Evolutionary conservation across 2,888 invertebrate genomes (phyloP), one percentile per base, ranked within the genome.

Genomic region (Habroteleia sp.): DNA sequence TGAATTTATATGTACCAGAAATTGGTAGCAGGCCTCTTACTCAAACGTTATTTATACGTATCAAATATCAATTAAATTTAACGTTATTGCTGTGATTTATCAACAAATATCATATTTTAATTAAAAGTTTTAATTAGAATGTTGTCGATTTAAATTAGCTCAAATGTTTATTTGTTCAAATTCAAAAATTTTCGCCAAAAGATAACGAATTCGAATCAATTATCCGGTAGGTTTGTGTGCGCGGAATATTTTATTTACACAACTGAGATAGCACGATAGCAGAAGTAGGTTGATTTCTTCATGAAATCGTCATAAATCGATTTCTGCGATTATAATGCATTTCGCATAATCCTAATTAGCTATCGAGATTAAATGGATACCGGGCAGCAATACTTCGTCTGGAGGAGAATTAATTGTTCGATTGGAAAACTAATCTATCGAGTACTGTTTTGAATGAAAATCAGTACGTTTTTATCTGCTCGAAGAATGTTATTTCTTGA

Each of bases 291-390:
- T 25, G 29, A 54, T 54, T 54, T 39, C 39, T 54, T 29, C 11
- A 10, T n/a, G 17, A 10, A n/a, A 16, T 29, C 41, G 13, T 42
- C 37, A 13, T 68, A 68, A 68, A 60, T 52, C 54, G 54, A 31
- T 20, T 11, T 17, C 5, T 2, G 10, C 33, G 41, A 41, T 68
- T 58, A 46, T 44, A 50, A 48, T 48, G 48, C 58, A 58, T 58
- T 48, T 39, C 54, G 39, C 68, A 58, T 56, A 60, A 69, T 58
- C 42, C 58, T 69, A 69, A 69, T 69, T 69, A 69, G 69, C 69
- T 42, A 23, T 41, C 48, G 50, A 33, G 39, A 46, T 62, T 29
- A 25, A 46, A 11, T 25, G 39, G 37, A 48, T 62, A 56, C 11
- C 29, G 17, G 10, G n/a, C 10, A 7, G 50, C 31, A 17, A 37